A percentile compares a stretch with the other conserved stretches of the same genome.
Conservation (phyloP, 1,140 invertebrate genomes). For the Trigoniulus corallinus region DNA sequence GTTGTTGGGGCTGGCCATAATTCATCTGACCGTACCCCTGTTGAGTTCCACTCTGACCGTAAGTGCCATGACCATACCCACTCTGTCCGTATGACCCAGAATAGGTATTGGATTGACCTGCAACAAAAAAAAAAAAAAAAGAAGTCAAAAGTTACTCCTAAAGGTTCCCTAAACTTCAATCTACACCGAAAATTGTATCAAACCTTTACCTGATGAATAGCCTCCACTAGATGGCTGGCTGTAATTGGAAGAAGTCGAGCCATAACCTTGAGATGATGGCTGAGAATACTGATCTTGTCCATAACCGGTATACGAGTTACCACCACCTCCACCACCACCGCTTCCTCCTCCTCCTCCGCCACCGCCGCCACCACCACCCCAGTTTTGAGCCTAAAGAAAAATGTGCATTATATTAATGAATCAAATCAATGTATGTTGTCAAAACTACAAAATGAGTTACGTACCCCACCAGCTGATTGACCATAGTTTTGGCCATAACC, state of each 20-base stretch:
- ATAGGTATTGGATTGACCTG: constrained; percentile 6
- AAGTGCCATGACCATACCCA: neutral
- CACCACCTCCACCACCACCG: too few species aligned
- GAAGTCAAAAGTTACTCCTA: neutral
- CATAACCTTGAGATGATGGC: neutral
- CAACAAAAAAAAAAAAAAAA: neutral
- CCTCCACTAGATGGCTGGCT: neutral
- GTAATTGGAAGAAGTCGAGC: neutral
- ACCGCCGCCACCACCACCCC: neutral
- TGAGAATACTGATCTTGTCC: constrained; percentile 5
- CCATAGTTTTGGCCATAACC: constrained; percentile 2
- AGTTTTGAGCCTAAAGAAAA: neutral
- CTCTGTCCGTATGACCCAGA: constrained; percentile 7
- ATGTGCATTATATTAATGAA: neutral
- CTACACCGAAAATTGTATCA: neutral
- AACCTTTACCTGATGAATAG: constrained; percentile 1
- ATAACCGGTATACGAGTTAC: neutral
- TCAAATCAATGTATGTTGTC: neutral
- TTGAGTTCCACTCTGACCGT: neutral
- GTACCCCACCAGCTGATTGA: neutral
- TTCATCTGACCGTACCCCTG: neutral
- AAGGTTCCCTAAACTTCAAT: neutral
- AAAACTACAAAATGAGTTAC: neutral
- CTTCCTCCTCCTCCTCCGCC: too few species aligned
- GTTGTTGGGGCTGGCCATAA: neutral